Conservation (phyloP, 2,797 vertebrate genomes). For the Hapalemur alaotrensis region DNA sequence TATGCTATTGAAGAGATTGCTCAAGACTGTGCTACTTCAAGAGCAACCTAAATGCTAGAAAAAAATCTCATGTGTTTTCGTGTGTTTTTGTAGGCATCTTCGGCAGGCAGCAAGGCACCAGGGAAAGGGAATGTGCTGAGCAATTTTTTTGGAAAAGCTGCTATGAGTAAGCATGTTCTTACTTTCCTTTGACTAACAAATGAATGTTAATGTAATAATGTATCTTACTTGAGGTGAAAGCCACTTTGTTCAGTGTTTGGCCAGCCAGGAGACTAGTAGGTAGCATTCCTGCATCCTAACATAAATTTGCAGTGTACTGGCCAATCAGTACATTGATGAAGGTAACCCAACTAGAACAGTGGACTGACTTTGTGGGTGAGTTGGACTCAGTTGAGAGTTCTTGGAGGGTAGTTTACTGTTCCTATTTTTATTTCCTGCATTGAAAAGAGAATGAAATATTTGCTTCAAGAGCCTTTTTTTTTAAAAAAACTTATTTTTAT, state of each 20-base stretch:
- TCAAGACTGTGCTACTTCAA: background rate
- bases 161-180: constrained; percentile 88
- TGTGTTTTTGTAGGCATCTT: constrained; percentile 85
- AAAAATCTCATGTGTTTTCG: constrained; percentile 17
- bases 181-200: constrained; percentile 35
- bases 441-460: constrained; percentile 36
- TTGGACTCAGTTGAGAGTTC: background rate
- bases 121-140: constrained; percentile 85
- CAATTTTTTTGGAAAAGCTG: constrained; percentile 94
- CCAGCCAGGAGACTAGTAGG: background rate
- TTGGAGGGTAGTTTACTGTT: constrained; percentile 11
- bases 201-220: background rate
- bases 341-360: background rate
- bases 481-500: background rate
- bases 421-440: constrained; percentile 18
- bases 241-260: background rate
- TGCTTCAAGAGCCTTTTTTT: background rate
- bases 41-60: background rate
- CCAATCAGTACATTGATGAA: background rate
- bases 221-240: background rate
- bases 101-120: constrained; percentile 85
- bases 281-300: background rate
- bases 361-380: background rate
- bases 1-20: background rate
- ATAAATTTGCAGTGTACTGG: constrained; percentile 3